Evolutionary conservation across 2,797 vertebrate genomes (phyloP), one percentile per base, ranked within the genome.

Genomic region (Thalassophryne amazonica): DNA sequence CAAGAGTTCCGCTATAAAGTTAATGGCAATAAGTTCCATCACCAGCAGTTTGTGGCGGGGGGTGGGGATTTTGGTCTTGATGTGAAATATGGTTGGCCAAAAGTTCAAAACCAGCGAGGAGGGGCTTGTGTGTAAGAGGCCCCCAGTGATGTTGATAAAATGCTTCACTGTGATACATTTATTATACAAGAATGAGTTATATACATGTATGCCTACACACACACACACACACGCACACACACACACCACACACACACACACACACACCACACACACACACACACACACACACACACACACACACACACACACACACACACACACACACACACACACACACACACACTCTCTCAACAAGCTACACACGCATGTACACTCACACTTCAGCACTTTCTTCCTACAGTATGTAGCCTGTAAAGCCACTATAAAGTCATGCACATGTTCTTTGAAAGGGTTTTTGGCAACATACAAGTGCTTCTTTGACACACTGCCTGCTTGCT

Each of bases 401-500:
- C 69, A 65, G 73, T 73, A 75, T 70, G 81, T 62, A 80, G 84
- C 82, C 66, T 46, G 68, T 69, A 84, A 79, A 87, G 81, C 79
- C 80, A 81, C 75, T 81, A 76, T 80, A 85, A 87, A 87, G 76
- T 88, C 87, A 89, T 89, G 87, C 87, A 88, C 69, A 76, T 81
- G 76, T 85, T 86, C 73, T 87, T 84, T 80, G 70, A 84, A 80
- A 85, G 68, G 59, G 63, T 87, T 88, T 90, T 91, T 91, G 91
- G 89, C 89, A 91, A 90, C 87, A 87, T 82, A 83, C 69, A 80
- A 86, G 86, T 86, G 87, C 68, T 88, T 87, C 75, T 81, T 84
- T 82, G 81, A 85, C 83, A 84, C 85, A 89, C 84, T 84, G 83
- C 87, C 88, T 77, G 79, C 72, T 81, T 76, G 86, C 77, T 83